These are phyloP conservation scores for Natator depressus DNA, from an alignment of 2,113 vertebrate species.

Conservation along the genomic window DNA sequence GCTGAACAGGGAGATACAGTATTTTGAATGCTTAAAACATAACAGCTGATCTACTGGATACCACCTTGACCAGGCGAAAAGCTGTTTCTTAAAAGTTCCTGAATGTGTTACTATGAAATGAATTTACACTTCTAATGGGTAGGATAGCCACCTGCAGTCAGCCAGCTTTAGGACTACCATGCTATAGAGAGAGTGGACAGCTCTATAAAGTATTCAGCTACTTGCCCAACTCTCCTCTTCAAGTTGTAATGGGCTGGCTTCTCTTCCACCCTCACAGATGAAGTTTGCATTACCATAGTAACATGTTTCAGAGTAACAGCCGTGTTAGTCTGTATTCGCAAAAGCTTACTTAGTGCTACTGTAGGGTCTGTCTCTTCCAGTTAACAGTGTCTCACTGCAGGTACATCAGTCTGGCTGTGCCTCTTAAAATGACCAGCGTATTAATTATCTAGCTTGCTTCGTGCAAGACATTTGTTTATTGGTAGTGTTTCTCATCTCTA, in stretches of 20 bases:
- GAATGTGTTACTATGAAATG: background rate
- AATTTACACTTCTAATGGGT: constrained; percentile 25
- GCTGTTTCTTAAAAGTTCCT: too few species aligned
- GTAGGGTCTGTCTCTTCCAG: constrained; percentile 17
- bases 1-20: background rate
- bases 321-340: too few species aligned
- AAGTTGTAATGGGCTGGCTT: background rate
- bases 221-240: background rate
- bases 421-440: constrained; percentile 19
- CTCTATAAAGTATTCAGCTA: background rate
- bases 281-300: constrained; percentile 25
- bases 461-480: background rate
- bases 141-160: background rate
- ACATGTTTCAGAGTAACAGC: too few species aligned
- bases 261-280: background rate
- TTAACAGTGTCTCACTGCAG: constrained; percentile 16
- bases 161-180: constrained; percentile 26
- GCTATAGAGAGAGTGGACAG: constrained; percentile 1
- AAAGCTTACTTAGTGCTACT: constrained; percentile 12
- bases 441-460: background rate
- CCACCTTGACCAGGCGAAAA: background rate
- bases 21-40: constrained; percentile 5
- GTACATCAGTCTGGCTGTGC: background rate
- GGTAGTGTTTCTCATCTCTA: background rate
- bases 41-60: background rate